Evolutionary conservation across 2,797 vertebrate genomes (phyloP).

Genomic region (Esox masquinongy): DNA sequence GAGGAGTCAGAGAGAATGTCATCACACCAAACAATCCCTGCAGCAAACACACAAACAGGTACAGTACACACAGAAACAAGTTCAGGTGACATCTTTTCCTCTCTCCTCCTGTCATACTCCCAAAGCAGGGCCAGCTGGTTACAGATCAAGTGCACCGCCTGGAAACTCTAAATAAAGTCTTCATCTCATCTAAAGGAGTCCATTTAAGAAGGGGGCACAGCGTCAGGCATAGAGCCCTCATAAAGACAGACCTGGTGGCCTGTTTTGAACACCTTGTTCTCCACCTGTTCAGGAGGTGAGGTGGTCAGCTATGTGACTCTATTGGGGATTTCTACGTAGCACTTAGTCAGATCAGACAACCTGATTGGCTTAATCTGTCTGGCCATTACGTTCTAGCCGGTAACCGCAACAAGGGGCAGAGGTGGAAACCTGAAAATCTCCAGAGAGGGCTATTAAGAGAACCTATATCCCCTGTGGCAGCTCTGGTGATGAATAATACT

Average conservation of each 20-base stretch:
- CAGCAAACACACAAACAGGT: background rate
- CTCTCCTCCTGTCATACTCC: slow-evolving; percentile 1
- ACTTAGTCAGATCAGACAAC: slow-evolving; percentile 51
- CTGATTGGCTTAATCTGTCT: slow-evolving; percentile 41
- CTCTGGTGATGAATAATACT: background rate
- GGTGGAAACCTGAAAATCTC: slow-evolving; percentile 10
- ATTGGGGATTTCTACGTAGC: background rate
- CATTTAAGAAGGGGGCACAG: background rate
- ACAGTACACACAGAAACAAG: slow-evolving; percentile 7
- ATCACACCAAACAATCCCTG: background rate
- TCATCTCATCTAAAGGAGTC: background rate
- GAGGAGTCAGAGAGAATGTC: slow-evolving; percentile 24
- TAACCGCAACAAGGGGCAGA: slow-evolving; percentile 15
- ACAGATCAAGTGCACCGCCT: slow-evolving; percentile 28
- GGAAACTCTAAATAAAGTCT: slow-evolving; percentile 19
- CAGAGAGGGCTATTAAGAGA: background rate
- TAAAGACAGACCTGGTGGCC: background rate
- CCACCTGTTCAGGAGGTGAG: background rate
- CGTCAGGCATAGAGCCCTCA: background rate
- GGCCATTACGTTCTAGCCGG: slow-evolving; percentile 2
- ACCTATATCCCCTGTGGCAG: background rate
- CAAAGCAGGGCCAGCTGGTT: slow-evolving; percentile 28
- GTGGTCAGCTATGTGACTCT: background rate
- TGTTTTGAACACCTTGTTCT: background rate
- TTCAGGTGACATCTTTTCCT: slow-evolving; percentile 41